Base-by-base conservation (phyloP, 2,888 invertebrate species). In the Tachystola acroxantha region DNA sequence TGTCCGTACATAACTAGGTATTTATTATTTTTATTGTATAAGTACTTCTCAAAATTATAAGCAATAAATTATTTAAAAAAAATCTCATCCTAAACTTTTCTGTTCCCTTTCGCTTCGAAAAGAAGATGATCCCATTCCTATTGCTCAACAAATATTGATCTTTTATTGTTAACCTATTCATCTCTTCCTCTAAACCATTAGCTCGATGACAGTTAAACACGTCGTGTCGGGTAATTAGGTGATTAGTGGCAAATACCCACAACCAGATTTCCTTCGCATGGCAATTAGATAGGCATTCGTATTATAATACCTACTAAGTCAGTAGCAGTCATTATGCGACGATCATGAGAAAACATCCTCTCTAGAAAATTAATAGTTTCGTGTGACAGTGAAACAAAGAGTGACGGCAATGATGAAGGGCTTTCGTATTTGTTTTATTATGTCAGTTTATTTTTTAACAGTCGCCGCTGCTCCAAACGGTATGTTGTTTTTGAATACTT, bases 241-340 rank as follows among this genome's bases (percentile, higher is more conserved):
- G 66, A 74, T 74, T 72, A 74, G 51, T 50, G 54, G 44, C 57
- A 62, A 72, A 64, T 71, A 64, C 62, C 59, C 52, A 53, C 52
- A 54, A 57, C 46, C 45, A 54, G 57, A 64, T 57, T 64, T 48
- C 53, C 48, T 57, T 50, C 48, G 43, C 38, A 40, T 51, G 45
- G 48, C 60, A 61, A 73, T 75, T 66, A 70, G 48, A 49, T 36
- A 45, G 48, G 56, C 53, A 67, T 65, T 57, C 53, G 47, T 47
- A 30, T 48, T 55, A 57, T 53, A 46, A 44, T 40, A 48, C 37
- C 46, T 31, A 20, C 20, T 44, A 22, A 32, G 32, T 35, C 46
- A 49, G n/a, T n/a, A n/a, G n/a, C n/a, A n/a, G 42, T 51, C 47
- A 47, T 38, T 48, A 49, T 37, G 36, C 27, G 31, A 25, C 38